Base-by-base conservation (phyloP, 2,113 vertebrate genomes). In the Oncorhynchus keta region DNA sequence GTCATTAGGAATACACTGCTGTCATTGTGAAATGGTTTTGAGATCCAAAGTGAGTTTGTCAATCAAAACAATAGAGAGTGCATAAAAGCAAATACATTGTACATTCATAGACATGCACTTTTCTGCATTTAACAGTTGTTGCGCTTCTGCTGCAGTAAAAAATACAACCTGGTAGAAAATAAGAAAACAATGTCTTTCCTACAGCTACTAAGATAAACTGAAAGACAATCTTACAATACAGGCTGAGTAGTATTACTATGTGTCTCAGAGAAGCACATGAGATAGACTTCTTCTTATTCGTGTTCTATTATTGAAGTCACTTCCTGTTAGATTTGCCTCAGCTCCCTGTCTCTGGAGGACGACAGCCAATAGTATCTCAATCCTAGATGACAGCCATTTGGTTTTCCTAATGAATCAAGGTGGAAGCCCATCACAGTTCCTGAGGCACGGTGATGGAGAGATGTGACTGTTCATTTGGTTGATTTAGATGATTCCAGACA, bases 1-100 rank as follows among this genome's bases (percentile, higher is more conserved):
- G 79, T 76, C 79, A 79, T 86, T 82, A 85, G 76, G 70, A 90
- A 51, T 76, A 51, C 62, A 26, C 49, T 35, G 26, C 62, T 74
- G 73, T 77, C 76, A 22, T 45, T 45, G 39, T 45, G 9, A 11
- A 45, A 45, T 57, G 39, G 35, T 68, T 76, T 16, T 48, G 28
- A 72, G 75, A 8, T 45, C 39, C 39, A 45, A 45, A 45, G 39
- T 45, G 20, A 57, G 76, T 72, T 76, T 84, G 80, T 88, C 87
- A 90, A 13, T 89, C 88, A 86, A 35, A 72, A 30, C 5, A 0
- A 75, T 84, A 20, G 18, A 57, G 1, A 7, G 55, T 57, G 20
- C 55, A 20, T 57, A 20, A 57, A 57, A 57, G 55, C 55, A 57
- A 14, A 57, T 14, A 18, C 55, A n/a, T 76, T 73, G 72, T 71